Conservation (phyloP, 2,888 invertebrate genomes). For the Mythimna vitellina region DNA sequence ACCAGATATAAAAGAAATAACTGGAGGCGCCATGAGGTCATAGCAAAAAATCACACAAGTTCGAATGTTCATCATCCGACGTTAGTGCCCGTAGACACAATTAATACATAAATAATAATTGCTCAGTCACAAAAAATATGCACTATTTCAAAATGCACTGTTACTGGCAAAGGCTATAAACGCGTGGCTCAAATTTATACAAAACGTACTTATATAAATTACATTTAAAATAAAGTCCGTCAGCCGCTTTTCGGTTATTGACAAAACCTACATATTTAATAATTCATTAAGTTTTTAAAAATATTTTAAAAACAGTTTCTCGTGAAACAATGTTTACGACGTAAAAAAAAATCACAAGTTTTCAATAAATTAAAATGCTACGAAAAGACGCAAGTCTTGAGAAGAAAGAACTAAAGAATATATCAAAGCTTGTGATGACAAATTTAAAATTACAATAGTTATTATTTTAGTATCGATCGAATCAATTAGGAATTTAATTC, state of each 20-base stretch:
- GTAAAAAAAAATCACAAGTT: constrained; percentile 62
- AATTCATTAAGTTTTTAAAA: constrained; percentile 55
- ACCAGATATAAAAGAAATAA: constrained; percentile 56
- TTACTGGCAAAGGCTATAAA: constrained; percentile 83
- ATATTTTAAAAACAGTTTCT: constrained; percentile 57
- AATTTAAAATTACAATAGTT: constrained; percentile 46
- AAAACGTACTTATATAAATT: constrained; percentile 71
- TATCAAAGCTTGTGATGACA: constrained; percentile 65
- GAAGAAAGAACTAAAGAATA: constrained; percentile 46
- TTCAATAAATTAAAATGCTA: constrained; percentile 66
- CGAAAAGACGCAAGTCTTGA: constrained; percentile 60
- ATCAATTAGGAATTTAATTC: constrained; percentile 56
- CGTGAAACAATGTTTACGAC: constrained; percentile 44
- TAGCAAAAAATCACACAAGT: constrained; percentile 52
- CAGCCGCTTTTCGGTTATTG: constrained; percentile 52
- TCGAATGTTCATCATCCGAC: constrained; percentile 54
- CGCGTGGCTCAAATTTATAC: constrained; percentile 63
- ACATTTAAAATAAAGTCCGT: constrained; percentile 71
- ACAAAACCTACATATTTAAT: constrained; percentile 52
- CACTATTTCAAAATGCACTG: constrained; percentile 85
- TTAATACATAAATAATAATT: constrained; percentile 65
- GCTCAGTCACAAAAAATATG: constrained; percentile 78
- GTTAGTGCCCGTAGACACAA: constrained; percentile 42
- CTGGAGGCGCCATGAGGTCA: constrained; percentile 51
- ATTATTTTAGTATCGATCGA: constrained; percentile 53